Base-by-base conservation (phyloP, 1,140 invertebrate species). In the Plectus sambesii region DNA sequence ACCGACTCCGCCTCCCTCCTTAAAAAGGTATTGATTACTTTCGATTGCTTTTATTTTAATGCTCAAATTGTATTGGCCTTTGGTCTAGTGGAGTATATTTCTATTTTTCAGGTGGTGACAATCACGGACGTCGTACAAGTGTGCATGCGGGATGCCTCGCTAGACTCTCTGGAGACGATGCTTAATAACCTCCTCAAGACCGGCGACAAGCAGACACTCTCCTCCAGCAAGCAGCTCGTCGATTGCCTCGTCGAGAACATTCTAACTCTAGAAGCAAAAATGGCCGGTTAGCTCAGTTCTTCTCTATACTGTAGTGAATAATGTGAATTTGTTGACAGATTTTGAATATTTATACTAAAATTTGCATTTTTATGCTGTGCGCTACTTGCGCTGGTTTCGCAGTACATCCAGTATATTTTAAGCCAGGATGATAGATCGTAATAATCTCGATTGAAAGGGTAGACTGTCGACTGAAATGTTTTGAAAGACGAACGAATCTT, bases 171-270 rank as follows among this genome's bases (percentile, higher is more conserved):
- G 66, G 83, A 84, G 33, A 30, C 51, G 62, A 69, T 60, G 46
- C 49, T 56, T 60, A 71, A 51, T 33, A 41, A 23, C 12, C 19
- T 37, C 17, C 29, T 41, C 26, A 27, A 50, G 9, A 43, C 20
- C 27, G 20, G 33, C 40, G 81, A 84, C 2, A 82, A 82, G 71
- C 77, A 81, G 62, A 51, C 87, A 41, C 69, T 87, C 36, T 78
- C 82, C 22, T 85, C 90, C 2, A 94, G 89, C 73, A 82, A 82
- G 64, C 90, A 98, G 75, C 92, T 99, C 56, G 88, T 97, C 5
- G 87, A 98, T 71, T 94, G 89, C 70, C 76, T 99, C 29, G 87
- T 98, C 25, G 86, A 93, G 69, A 87, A 90, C 70, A 81, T 98
- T 30, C 74, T 98, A 19, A 78, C 81, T 52, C 72, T 94, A 40